Conservation (phyloP, 2,113 vertebrate genomes). For the Otocyon megalotis region DNA sequence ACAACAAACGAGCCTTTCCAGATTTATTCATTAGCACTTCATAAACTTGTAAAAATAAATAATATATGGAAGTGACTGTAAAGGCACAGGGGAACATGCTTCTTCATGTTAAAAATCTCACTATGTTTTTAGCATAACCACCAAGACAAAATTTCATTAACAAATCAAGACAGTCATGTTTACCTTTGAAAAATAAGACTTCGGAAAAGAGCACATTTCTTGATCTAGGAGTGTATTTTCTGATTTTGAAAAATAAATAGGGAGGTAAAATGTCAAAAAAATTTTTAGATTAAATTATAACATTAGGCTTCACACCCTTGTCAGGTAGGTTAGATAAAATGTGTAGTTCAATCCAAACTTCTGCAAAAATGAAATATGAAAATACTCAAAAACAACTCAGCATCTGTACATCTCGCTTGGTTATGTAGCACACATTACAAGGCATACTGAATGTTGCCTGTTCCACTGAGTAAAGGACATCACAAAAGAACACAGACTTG, state of each 20-base stretch:
- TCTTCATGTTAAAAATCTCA: slow-evolving; percentile 49
- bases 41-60: slow-evolving; percentile 63
- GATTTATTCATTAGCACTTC: slow-evolving; percentile 68
- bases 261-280: slow-evolving; percentile 27
- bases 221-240: slow-evolving; percentile 42
- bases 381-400: not conserved
- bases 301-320: slow-evolving; percentile 13
- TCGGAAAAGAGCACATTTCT: not conserved
- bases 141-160: slow-evolving; percentile 59
- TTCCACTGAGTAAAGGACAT: not conserved
- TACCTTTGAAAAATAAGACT: slow-evolving; percentile 53
- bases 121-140: slow-evolving; percentile 23
- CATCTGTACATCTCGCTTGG: not conserved
- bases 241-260: not conserved
- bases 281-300: slow-evolving; percentile 34
- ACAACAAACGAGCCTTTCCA: not conserved
- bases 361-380: slow-evolving; percentile 29
- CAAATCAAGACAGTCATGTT: slow-evolving; percentile 16
- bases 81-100: not conserved
- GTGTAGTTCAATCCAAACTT: not conserved
- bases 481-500: not conserved
- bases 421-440: not conserved
- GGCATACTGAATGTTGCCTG: not conserved
- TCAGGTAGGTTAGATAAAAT: slow-evolving; percentile 17
- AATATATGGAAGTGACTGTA: slow-evolving; percentile 50